A percentile compares a stretch with the other conserved stretches of the same genome.
Conservation (phyloP, 2,113 vertebrate species). For the Corvus cornix region DNA sequence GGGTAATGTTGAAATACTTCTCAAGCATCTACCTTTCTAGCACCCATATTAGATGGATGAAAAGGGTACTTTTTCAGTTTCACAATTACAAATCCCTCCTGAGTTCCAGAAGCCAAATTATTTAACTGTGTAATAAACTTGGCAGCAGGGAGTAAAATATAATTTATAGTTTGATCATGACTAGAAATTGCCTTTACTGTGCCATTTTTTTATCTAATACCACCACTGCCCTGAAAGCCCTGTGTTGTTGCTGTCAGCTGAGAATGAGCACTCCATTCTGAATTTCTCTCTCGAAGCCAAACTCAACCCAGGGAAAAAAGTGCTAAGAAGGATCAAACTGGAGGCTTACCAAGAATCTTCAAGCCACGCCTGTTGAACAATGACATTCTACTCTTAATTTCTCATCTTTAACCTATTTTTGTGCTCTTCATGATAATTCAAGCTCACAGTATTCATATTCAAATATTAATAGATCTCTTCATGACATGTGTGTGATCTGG, state of each 20-base stretch:
- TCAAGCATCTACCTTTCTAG: not conserved
- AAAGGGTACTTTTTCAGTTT: not conserved
- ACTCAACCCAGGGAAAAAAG: not conserved
- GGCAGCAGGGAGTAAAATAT: not conserved
- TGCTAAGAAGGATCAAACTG: not conserved
- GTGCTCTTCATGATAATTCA: not conserved
- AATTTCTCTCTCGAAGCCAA: not conserved
- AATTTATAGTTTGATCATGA: not conserved
- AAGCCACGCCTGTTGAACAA: not conserved
- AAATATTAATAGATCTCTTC: not conserved
- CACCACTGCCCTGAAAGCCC: not conserved
- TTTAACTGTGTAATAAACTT: not conserved
- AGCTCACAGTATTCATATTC: not conserved
- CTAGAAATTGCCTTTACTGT: not conserved
- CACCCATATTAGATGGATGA: not conserved
- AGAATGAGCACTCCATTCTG: not conserved
- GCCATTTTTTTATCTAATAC: not conserved
- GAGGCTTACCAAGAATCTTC: not conserved
- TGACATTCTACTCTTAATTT: not conserved
- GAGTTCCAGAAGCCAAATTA: not conserved
- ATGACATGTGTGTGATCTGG: accelerated
- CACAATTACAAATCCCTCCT: not conserved
- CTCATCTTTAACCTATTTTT: not conserved
- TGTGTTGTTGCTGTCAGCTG: not conserved
- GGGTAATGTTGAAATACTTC: not conserved